These are phyloP conservation scores for Tyrannus savana DNA, from an alignment of 2,113 vertebrate genomes.

Conservation along the genomic window DNA sequence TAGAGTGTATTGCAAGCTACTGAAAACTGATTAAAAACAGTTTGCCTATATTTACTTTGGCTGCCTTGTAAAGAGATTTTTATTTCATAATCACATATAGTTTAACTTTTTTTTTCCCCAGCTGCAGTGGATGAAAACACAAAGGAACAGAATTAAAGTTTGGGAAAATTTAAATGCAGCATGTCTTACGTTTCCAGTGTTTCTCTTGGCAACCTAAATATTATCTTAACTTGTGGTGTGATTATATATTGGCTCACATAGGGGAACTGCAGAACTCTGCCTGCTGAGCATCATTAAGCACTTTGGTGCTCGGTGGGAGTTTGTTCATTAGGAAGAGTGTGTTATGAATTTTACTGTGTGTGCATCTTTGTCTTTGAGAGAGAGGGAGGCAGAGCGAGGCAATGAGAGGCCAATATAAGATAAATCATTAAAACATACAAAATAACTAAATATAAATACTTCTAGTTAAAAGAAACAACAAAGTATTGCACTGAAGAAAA, in stretches of 20 bases:
- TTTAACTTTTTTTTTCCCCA: not conserved
- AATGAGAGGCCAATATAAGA: not conserved
- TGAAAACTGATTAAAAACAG: not conserved
- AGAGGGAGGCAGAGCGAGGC: not conserved
- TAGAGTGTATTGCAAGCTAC: not conserved
- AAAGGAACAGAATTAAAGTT: not conserved
- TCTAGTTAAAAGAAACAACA: not conserved
- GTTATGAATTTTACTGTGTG: conserved; percentile 56
- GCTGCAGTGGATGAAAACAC: not conserved
- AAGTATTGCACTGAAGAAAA: not conserved
- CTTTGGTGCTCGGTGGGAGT: conserved; percentile 62
- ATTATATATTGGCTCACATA: conserved; percentile 47
- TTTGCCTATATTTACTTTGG: conserved; percentile 11
- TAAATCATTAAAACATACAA: conserved; percentile 5
- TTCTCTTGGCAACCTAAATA: conserved; percentile 55
- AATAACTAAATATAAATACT: not conserved
- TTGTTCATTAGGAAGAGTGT: conserved; percentile 52
- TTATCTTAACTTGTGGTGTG: conserved; percentile 57
- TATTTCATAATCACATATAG: not conserved
- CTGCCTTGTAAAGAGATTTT: not conserved
- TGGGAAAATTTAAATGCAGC: not conserved
- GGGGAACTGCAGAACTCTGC: conserved; percentile 45
- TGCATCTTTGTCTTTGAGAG: conserved; percentile 24
- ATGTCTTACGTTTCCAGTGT: not conserved
- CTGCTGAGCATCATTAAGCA: conserved; percentile 66